These are phyloP conservation scores for Crocodylus rhombifer DNA, from an alignment of 2,797 vertebrate species.

Conservation along the genomic window DNA sequence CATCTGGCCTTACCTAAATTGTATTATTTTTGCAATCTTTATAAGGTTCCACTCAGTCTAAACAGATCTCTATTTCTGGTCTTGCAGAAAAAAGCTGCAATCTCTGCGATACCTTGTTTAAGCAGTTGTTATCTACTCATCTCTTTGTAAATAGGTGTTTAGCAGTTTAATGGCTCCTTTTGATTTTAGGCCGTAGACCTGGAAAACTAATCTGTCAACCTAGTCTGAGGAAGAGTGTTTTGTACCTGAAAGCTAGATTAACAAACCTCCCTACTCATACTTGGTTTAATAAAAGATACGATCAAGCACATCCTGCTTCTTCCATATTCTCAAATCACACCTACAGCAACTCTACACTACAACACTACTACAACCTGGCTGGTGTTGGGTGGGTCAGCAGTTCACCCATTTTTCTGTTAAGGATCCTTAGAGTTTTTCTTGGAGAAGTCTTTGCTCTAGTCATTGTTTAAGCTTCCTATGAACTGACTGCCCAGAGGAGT, in stretches of 20 bases:
- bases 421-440: neutral
- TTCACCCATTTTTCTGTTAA: neutral
- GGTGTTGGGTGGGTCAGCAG: neutral
- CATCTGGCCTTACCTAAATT: neutral
- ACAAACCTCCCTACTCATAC: no score
- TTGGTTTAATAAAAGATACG: no score
- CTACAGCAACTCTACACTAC: no score
- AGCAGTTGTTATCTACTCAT: neutral
- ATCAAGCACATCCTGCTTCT: no score
- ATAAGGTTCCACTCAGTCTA: neutral
- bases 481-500: no score
- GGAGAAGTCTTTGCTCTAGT: neutral
- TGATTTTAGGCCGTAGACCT: neutral
- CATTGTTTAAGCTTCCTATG: neutral
- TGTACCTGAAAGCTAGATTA: no score
- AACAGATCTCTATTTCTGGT: fast-evolving
- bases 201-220: neutral
- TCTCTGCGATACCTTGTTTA: neutral
- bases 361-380: no score
- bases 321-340: no score
- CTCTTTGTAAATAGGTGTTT: neutral
- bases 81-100: neutral
- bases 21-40: neutral
- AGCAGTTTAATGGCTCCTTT: neutral
- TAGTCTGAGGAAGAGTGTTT: neutral